A percentile compares a stretch with the other conserved stretches of the same genome.
These are phyloP conservation scores for Drosophila ezoana DNA, from an alignment of 2,888 invertebrate genomes.

Conservation along the genomic window DNA sequence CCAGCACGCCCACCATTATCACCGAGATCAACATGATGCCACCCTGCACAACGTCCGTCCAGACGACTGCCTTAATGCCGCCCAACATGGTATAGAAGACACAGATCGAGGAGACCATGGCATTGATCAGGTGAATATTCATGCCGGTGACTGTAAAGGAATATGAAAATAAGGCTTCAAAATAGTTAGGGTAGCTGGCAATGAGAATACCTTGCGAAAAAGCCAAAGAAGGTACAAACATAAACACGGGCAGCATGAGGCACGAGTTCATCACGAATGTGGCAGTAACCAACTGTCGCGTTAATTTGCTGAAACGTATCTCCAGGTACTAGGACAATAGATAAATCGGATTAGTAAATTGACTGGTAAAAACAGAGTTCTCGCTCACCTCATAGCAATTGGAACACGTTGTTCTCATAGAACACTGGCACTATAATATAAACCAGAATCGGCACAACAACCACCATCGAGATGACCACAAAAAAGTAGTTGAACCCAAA, in stretches of 20 bases:
- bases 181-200: background rate
- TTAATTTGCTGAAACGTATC: slow-evolving; percentile 79
- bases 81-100: slow-evolving; percentile 86
- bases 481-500: slow-evolving; percentile 85
- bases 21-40: slow-evolving; percentile 84
- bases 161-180: background rate
- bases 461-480: slow-evolving; percentile 83
- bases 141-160: slow-evolving; percentile 86
- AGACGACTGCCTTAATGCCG: slow-evolving; percentile 86
- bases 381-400: slow-evolving; percentile 85
- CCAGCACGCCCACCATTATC: slow-evolving; percentile 83
- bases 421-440: slow-evolving; percentile 86
- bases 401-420: slow-evolving; percentile 85
- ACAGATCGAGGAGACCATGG: slow-evolving; percentile 86
- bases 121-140: slow-evolving; percentile 86
- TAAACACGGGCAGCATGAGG: slow-evolving; percentile 80
- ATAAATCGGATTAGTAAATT: background rate
- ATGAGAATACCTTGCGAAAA: slow-evolving; percentile 81
- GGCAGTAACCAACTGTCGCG: slow-evolving; percentile 78
- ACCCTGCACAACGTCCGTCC: slow-evolving; percentile 86
- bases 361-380: no score
- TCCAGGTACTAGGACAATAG: slow-evolving; percentile 79
- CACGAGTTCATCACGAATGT: slow-evolving; percentile 78
- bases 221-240: slow-evolving; percentile 83
- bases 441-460: slow-evolving; percentile 79